phyloP scores from a whole-genome alignment of 2,113 vertebrate genomes.

The Gambusia holbrooki region DNA sequence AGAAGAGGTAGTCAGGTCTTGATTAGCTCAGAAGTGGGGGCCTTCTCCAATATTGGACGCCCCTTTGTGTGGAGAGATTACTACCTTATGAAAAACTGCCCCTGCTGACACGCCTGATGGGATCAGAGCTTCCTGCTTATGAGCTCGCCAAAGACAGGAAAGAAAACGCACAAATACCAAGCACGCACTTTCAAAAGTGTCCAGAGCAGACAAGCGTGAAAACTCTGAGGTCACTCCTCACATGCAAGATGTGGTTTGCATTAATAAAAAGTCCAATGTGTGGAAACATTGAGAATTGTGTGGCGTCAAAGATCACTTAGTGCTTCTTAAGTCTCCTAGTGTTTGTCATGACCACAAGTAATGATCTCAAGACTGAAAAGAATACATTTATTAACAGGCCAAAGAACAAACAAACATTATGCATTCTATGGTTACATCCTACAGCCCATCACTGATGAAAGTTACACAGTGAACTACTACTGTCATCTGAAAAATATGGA shows the following conservation, averaged over 20 bases:
- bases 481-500: not conserved
- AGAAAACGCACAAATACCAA: slow-evolving; percentile 45
- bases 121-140: slow-evolving; percentile 72
- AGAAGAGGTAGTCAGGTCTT: slow-evolving; percentile 66
- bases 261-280: slow-evolving; percentile 12
- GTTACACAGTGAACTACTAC: slow-evolving; percentile 67
- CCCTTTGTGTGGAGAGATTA: slow-evolving; percentile 77
- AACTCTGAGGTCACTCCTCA: not conserved
- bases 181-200: slow-evolving; percentile 23
- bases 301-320: slow-evolving; percentile 12
- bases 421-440: slow-evolving; percentile 48
- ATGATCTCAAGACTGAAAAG: slow-evolving; percentile 64
- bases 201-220: slow-evolving; percentile 2
- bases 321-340: slow-evolving; percentile 6
- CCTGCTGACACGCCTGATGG: slow-evolving; percentile 72
- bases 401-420: slow-evolving; percentile 55
- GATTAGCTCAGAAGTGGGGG: slow-evolving; percentile 73
- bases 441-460: slow-evolving; percentile 57
- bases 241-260: slow-evolving; percentile 3
- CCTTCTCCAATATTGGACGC: slow-evolving; percentile 69
- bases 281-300: slow-evolving; percentile 6
- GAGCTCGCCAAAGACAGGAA: slow-evolving; percentile 36
- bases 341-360: slow-evolving; percentile 35
- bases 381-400: slow-evolving; percentile 57
- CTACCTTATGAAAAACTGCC: slow-evolving; percentile 77